phyloP scores from a whole-genome alignment of 2,797 vertebrate genomes.

The Sandelia bainsii region DNA sequence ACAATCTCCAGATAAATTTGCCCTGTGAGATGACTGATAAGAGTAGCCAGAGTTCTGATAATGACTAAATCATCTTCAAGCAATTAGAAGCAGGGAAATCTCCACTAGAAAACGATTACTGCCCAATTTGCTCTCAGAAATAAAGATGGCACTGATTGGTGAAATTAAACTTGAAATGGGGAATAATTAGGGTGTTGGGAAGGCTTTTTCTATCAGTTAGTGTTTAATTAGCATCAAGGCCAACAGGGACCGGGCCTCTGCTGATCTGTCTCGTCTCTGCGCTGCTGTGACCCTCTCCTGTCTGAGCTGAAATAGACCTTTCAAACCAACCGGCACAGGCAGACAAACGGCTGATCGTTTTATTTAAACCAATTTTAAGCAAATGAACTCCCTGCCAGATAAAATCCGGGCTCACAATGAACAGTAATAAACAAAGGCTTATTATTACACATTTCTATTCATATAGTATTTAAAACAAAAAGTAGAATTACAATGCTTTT shows the following conservation, averaged over 20 bases:
- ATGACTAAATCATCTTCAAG: conserved; percentile 75
- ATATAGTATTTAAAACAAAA: neutral
- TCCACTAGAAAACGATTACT: conserved; percentile 75
- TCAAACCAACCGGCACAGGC: conserved; percentile 2
- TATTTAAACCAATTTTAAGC: conserved; percentile 11
- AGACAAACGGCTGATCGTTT: conserved; percentile 2
- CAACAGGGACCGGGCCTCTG: conserved; percentile 53
- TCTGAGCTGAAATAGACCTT: conserved; percentile 32
- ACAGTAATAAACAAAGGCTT: conserved; percentile 10
- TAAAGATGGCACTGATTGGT: conserved; percentile 80
- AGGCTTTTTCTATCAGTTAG: conserved; percentile 73
- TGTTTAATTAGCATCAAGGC: conserved; percentile 75
- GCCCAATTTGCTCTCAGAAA: conserved; percentile 79
- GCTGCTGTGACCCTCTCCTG: conserved; percentile 38
- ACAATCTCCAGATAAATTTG: conserved; percentile 62
- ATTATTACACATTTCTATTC: conserved; percentile 20
- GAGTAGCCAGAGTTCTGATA: conserved; percentile 71
- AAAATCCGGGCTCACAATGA: neutral
- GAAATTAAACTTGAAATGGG: conserved; percentile 78
- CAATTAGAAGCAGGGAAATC: conserved; percentile 76
- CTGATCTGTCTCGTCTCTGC: conserved; percentile 43
- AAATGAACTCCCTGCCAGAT: conserved; percentile 3
- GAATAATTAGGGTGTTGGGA: conserved; percentile 75
- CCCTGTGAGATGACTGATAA: conserved; percentile 78
- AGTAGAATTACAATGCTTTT: conserved; percentile 1